These are phyloP conservation scores for Leucopsar rothschildi DNA, from an alignment of 2,113 vertebrate genomes.

Conservation along the genomic window DNA sequence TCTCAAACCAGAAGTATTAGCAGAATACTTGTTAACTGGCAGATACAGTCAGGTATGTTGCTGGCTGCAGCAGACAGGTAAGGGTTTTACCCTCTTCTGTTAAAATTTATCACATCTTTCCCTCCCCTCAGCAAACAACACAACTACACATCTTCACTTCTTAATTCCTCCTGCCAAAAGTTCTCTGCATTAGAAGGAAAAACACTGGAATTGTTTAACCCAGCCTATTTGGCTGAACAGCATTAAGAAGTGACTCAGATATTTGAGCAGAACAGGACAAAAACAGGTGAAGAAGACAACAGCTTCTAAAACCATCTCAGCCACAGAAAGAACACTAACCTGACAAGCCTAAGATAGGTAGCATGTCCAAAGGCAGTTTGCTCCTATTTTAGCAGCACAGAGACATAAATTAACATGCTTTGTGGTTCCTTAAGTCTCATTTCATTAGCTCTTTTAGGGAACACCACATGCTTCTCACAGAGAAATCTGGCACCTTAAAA, in stretches of 20 bases:
- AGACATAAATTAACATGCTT: not conserved
- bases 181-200: not conserved
- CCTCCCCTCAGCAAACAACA: not conserved
- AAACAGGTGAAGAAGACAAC: not conserved
- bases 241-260: not conserved
- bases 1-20: not conserved
- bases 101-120: not conserved
- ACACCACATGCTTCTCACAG: not conserved
- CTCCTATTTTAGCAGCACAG: not conserved
- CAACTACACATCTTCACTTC: not conserved
- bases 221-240: not conserved
- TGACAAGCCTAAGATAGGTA: accelerated
- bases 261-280: not conserved
- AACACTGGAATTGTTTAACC: not conserved
- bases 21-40: not conserved
- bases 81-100: not conserved
- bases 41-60: not conserved
- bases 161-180: not conserved
- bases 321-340: not conserved
- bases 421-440: not conserved
- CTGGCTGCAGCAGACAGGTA: not conserved
- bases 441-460: not conserved
- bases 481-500: not conserved
- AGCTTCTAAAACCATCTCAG: not conserved
- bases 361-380: not conserved